Base-by-base conservation (phyloP, 1,140 invertebrate species). In the Drosophila ambigua region DNA sequence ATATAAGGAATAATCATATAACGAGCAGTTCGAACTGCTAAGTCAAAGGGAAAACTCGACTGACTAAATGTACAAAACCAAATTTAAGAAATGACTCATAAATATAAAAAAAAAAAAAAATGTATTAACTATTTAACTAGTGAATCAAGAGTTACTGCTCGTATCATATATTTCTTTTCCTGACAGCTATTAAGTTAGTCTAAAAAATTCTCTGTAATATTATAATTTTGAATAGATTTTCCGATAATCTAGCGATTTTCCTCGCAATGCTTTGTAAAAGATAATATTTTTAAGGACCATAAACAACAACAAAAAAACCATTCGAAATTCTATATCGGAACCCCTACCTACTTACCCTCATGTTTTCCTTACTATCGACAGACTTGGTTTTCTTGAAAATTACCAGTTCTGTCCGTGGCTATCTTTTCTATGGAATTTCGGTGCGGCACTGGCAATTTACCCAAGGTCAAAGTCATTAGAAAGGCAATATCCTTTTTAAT, bases 401-500 rank as follows among this genome's bases (percentile, higher is more conserved):
- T 41, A 20, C 43, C 24, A 45, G 31, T 23, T 45, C 63, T 48
- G 11, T 35, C 5, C 44, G 20, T 7, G 53, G 39, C 65, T 77
- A 72, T 72, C 66, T 72, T 72, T 46, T 75, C 72, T 26, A 43
- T 13, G 68, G 63, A 83, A 55, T 62, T 49, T 45, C 57, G 57
- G 43, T 44, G 4, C 31, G 48, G 28, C n/a, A 66, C 54, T 59
- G 26, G 6, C 35, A 13, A 13, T 77, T 77, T 73, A 26, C 50
- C 57, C 63, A 82, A 82, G 82, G 82, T 64, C 82, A 72, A 82
- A 87, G 74, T 87, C 74, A 85, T 85, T 87, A 87, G 59, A 28
- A 65, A 55, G 39, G 64, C 23, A 52, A 43, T 71, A 52, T 52
- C 23, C n/a, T 16, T 11, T 11, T 1, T 1, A 35, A 23, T 44